These are phyloP conservation scores for Rhorus exstirpatorius DNA, from an alignment of 2,888 invertebrate species.

Conservation along the genomic window DNA sequence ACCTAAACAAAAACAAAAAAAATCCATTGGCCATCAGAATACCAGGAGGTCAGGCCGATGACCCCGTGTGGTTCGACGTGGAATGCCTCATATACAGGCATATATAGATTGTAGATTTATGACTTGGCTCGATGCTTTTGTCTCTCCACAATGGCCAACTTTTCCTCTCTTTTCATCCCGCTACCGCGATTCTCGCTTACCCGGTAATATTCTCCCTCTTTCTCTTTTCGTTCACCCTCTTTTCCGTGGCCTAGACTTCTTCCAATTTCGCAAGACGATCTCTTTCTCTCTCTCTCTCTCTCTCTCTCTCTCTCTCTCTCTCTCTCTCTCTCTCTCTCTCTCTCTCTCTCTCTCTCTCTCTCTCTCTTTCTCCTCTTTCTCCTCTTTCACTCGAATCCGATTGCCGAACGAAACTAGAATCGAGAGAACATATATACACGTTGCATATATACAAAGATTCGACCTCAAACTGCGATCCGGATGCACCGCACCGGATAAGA, in stretches of 20 bases:
- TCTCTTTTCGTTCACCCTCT: conserved; percentile 7
- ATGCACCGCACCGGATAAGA: conserved; percentile 39
- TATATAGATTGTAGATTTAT: conserved; percentile 68
- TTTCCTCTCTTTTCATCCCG: conserved; percentile 57
- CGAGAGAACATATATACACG: conserved; percentile 23
- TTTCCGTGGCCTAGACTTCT: conserved; percentile 18
- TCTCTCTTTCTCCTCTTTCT: too few species aligned
- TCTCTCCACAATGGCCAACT: conserved; percentile 77
- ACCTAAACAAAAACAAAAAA: too few species aligned
- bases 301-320: conserved; percentile 4
- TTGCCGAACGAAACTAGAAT: conserved; percentile 54
- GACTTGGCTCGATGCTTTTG: conserved; percentile 74
- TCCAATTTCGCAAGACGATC: conserved; percentile 26
- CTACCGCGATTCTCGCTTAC: conserved; percentile 45
- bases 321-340: background rate
- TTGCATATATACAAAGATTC: conserved; percentile 1
- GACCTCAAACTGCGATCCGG: conserved; percentile 58
- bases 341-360: too few species aligned
- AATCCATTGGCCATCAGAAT: too few species aligned
- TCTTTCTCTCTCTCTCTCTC: conserved; percentile 20
- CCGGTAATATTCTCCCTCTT: conserved; percentile 7
- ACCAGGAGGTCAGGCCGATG: too few species aligned
- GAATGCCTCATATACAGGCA: background rate
- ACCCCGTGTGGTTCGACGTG: background rate
- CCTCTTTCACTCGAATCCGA: conserved; percentile 55